These are phyloP conservation scores for Pollenia amentaria DNA, from an alignment of 2,888 invertebrate species.

Conservation along the genomic window DNA sequence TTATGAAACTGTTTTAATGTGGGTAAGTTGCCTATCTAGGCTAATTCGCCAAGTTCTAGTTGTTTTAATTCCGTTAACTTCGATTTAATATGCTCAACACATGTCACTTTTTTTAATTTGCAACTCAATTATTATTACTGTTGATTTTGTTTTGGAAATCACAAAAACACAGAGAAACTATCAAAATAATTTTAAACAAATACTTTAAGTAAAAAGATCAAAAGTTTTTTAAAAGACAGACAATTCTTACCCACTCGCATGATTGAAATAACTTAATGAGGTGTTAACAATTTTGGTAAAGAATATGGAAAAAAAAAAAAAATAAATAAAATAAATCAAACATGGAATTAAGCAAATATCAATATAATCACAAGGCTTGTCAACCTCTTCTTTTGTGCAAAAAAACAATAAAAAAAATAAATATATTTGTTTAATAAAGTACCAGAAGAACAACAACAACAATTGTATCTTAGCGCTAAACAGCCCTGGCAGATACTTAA, in stretches of 20 bases:
- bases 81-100: constrained; percentile 18
- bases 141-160: background rate
- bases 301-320: background rate
- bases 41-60: background rate
- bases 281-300: constrained; percentile 40
- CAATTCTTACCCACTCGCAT: constrained; percentile 30
- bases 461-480: background rate
- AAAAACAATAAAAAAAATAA: constrained; percentile 8
- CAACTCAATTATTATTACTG: constrained; percentile 11
- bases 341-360: constrained; percentile 15
- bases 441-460: background rate
- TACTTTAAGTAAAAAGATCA: background rate
- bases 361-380: constrained; percentile 35
- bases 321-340: constrained; percentile 17
- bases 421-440: constrained; percentile 11
- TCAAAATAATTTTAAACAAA: constrained; percentile 4
- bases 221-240: background rate
- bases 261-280: constrained; percentile 38
- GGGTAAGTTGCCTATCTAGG: background rate
- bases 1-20: too few relatives aligned
- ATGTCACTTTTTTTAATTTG: constrained; percentile 8
- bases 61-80: background rate
- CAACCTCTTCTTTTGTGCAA: background rate
- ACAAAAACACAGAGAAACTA: background rate
- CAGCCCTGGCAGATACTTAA: background rate